Percentiles rank a stretch among this genome's conserved stretches.
Evolutionary conservation across 2,797 vertebrate genomes (phyloP).

Genomic region (Coregonus ussuriensis): DNA sequence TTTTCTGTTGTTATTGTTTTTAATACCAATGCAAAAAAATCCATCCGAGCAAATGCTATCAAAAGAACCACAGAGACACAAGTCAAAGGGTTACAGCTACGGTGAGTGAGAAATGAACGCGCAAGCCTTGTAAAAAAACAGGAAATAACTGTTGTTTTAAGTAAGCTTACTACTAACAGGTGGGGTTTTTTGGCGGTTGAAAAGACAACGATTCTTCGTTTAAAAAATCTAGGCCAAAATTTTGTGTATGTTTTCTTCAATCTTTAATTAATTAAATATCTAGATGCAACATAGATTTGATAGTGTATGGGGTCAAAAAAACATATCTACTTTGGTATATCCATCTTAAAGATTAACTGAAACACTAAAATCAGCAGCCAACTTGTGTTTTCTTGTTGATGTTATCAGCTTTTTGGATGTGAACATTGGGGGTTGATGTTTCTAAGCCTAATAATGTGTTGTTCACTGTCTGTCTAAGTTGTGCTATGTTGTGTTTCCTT

Average conservation of each 20-base stretch:
- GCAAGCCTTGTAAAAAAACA: slow-evolving; percentile 29
- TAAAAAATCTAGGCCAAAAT: neutral
- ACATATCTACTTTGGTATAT: neutral
- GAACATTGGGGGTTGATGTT: neutral
- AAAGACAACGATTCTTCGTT: slow-evolving; percentile 4
- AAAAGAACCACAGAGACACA: slow-evolving; percentile 10
- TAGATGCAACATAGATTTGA: neutral
- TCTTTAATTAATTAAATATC: slow-evolving; percentile 19
- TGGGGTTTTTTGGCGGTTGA: slow-evolving; percentile 15
- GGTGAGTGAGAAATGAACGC: slow-evolving; percentile 37
- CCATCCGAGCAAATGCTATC: slow-evolving; percentile 47
- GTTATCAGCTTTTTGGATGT: neutral
- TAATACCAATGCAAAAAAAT: slow-evolving; percentile 45
- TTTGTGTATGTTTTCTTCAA: neutral
- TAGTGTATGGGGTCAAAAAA: neutral
- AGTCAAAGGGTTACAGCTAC: slow-evolving; percentile 20
- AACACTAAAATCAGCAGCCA: neutral
- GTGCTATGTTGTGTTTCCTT: neutral
- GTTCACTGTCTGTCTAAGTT: neutral
- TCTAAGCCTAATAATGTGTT: neutral
- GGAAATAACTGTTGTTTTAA: slow-evolving; percentile 42
- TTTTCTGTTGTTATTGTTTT: slow-evolving; percentile 32
- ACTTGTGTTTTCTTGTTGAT: neutral
- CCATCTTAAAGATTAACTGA: neutral
- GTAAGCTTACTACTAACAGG: neutral